These are phyloP conservation scores for Gastrophysa polygoni DNA, from an alignment of 2,888 invertebrate genomes.

Conservation along the genomic window DNA sequence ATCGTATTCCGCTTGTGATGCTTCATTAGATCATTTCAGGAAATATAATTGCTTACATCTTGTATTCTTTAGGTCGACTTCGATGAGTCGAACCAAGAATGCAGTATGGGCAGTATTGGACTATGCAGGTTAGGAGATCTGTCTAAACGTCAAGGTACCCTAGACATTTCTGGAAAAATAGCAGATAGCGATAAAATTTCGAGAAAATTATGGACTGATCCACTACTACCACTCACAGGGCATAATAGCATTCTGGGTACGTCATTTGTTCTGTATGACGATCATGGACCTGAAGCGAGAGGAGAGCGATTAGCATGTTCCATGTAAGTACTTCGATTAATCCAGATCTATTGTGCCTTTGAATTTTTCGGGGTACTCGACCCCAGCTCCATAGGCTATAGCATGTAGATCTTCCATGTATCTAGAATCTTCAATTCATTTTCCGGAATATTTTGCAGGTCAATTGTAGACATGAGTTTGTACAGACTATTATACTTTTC, in stretches of 20 bases:
- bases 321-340: slow-evolving; percentile 62
- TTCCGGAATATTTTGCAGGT: no score
- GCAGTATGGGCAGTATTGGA: slow-evolving; percentile 63
- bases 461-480: no score
- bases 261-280: slow-evolving; percentile 86
- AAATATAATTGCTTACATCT: slow-evolving; percentile 17
- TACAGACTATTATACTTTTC: no score
- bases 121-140: slow-evolving; percentile 81
- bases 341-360: not conserved
- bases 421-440: no score
- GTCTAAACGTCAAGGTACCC: slow-evolving; percentile 70
- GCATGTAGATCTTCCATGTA: no score
- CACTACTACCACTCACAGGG: slow-evolving; percentile 77
- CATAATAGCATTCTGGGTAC: slow-evolving; percentile 75
- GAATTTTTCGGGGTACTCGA: no score
- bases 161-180: slow-evolving; percentile 79
- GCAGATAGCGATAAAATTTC: slow-evolving; percentile 68
- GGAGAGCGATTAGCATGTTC: slow-evolving; percentile 91
- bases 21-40: no score
- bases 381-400: no score
- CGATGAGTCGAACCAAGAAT: slow-evolving; percentile 65
- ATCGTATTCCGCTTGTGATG: no score
- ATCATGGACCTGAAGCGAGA: slow-evolving; percentile 83
- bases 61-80: slow-evolving; percentile 61
- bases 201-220: slow-evolving; percentile 79